Evolutionary conservation across 1,140 invertebrate species (phyloP), one percentile per base, ranked within the genome.

Genomic region (Leptinotarsa undecemlineata): DNA sequence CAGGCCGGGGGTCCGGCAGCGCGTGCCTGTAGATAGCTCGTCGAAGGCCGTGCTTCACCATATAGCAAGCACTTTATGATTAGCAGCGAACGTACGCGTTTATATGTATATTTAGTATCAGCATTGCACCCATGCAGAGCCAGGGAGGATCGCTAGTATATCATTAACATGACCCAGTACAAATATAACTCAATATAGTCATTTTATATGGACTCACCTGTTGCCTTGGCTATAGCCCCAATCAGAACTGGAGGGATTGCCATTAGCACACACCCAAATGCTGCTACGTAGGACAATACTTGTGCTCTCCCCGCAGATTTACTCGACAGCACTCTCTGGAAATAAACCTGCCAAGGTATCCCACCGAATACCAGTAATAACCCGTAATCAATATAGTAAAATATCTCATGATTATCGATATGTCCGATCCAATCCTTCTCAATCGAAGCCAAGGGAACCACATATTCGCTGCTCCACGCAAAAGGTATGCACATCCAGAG

Each of bases 331-430:
- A 99, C 98, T 61, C 98, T 87, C 88, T 99, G 98, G 86, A 99
- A 99, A 84, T 99, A 99, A 4, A 98, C 97, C 90, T 98, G 96
- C 98, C 98, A 99, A 0, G 98, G 98, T 80, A 99, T 99, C 26
- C 98, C 98, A 11, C 98, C 98, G 82, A 99, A 98, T 62, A 98
- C 89, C 11, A 99, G 88, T 66, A 99, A 88, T 70, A 99, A 87
- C 23, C 94, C 96, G 77, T 95, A 93, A 87, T 99, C 98, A 21
- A 97, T 82, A 84, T 98, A 99, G 68, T 89, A 90, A 83, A 94
- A 95, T 61, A 93, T 91, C 73, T 95, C 91, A 6, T 90, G 85
- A 0, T 90, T 85, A 11, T 92, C 89, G 4, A 99, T 87, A 14
- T 88, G 85, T 0, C 96, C 96, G 67, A 98, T 93, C 96, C 96